phyloP scores from a whole-genome alignment of 2,113 vertebrate genomes.

The Pholis gunnellus region DNA sequence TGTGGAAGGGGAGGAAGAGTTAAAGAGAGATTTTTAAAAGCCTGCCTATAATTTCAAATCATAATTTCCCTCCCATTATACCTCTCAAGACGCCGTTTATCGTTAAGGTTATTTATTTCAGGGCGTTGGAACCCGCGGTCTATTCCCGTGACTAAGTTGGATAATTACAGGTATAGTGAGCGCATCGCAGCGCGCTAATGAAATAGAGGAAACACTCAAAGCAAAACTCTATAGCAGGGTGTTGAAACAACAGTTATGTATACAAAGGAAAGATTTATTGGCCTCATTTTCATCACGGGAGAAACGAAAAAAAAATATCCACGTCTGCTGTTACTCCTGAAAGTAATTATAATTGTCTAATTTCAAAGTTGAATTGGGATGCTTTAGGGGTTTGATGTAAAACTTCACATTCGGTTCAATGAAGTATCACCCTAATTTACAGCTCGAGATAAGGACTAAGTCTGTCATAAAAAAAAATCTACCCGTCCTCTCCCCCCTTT shows the following conservation, averaged over 20 bases:
- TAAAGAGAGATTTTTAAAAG: conserved; percentile 78
- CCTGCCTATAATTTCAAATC: conserved; percentile 82
- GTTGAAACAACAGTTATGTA: conserved; percentile 20
- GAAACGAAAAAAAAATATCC: neutral
- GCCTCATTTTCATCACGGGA: conserved; percentile 11
- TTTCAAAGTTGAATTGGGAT: conserved; percentile 90
- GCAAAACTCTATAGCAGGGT: neutral
- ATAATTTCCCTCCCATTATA: conserved; percentile 83
- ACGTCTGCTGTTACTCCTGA: conserved; percentile 62
- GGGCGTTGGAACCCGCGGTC: conserved; percentile 51
- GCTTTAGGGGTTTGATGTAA: conserved; percentile 89
- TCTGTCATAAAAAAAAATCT: conserved; percentile 90
- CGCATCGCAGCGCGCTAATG: neutral
- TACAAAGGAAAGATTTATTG: neutral
- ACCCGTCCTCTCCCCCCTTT: conserved; percentile 22
- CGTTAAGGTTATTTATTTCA: conserved; percentile 66
- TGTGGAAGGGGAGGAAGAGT: conserved; percentile 40
- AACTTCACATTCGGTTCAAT: conserved; percentile 95
- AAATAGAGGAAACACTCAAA: conserved; percentile 7
- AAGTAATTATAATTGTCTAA: conserved; percentile 85
- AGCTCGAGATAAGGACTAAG: conserved; percentile 93
- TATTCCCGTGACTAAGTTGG: conserved; percentile 61
- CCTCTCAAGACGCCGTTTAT: conserved; percentile 67
- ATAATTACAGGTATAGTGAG: conserved; percentile 60
- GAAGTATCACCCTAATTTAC: conserved; percentile 97